Percentiles rank a stretch among this genome's conserved stretches.
Evolutionary conservation across 2,797 vertebrate species (phyloP).

Genomic region (Sciurus carolinensis): DNA sequence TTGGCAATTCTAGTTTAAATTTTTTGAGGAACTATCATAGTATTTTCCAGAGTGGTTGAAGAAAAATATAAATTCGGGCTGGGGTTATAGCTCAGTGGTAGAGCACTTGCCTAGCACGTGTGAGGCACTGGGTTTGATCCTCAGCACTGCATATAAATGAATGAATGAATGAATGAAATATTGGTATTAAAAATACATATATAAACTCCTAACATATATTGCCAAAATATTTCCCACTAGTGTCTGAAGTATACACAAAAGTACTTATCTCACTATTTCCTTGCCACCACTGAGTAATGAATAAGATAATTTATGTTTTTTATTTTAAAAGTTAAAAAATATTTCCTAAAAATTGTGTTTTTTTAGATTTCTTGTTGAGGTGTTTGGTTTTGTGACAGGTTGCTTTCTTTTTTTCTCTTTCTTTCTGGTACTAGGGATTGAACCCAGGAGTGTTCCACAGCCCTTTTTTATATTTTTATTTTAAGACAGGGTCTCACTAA

Average conservation of each 20-base stretch:
- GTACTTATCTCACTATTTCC: not conserved
- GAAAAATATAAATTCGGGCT: not conserved
- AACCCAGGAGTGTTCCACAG: no score
- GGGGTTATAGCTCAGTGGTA: no score
- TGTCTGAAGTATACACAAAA: not conserved
- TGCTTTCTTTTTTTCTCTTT: not conserved
- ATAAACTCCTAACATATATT: not conserved
- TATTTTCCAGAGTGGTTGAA: not conserved
- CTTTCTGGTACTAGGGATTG: no score
- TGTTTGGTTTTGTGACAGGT: not conserved
- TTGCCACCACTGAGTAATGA: not conserved
- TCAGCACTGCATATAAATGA: no score
- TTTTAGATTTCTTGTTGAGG: not conserved
- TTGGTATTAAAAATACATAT: no score
- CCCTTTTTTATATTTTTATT: no score
- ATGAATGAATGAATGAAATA: no score
- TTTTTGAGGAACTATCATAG: not conserved
- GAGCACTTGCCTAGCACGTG: no score
- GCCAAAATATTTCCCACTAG: not conserved
- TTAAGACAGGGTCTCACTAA: no score
- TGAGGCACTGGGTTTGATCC: no score
- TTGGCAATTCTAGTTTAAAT: not conserved
- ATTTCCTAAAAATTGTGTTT: not conserved
- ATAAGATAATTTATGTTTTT: constrained; percentile 32
- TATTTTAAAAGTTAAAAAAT: not conserved